Evolutionary conservation across 2,888 invertebrate genomes (phyloP), one percentile per base, ranked within the genome.

Genomic region (Nomada flava): DNA sequence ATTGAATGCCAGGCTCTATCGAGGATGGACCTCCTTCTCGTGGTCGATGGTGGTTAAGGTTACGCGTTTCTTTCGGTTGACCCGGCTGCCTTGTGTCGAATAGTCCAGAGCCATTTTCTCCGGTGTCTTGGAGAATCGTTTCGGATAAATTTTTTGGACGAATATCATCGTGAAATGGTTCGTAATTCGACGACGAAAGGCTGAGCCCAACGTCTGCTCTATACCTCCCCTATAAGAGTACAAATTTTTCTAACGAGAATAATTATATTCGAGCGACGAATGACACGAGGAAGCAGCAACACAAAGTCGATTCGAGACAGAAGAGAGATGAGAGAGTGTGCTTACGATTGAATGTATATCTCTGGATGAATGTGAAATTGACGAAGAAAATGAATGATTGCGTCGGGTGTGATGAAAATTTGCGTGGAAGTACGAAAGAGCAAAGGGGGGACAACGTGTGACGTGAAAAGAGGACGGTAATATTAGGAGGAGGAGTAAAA

Each of bases 221-320:
- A 91, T 92, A 91, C 92, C 93, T 91, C 93, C 92, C 93, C 90
- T 86, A 91, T 92, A 91, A 93, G 90, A 93, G 93, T 93, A 93
- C 93, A 93, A 93, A 93, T 93, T 91, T 92, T 90, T 91, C 89
- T 92, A 92, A 92, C 90, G 90, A 92, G 26, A 53, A 91, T 91
- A 87, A 92, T 89, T 92, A 91, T 92, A 92, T 91, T 79, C 89
- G 90, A 92, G 90, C 88, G 90, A 91, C 88, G 87, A 91, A 89
- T 89, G 79, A 87, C 85, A 73, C 85, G 85, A 84, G 82, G 81
- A 85, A 82, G 83, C 72, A 82, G 79, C 76, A 79, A 81, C 65
- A 74, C 76, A 76, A 87, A 87, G 84, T 82, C 75, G 63, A 84
- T 78, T 63, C 42, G 73, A 83, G 82, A 79, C 60, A 29, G 44